A percentile compares a stretch with the other conserved stretches of the same genome.
These are phyloP conservation scores for Tachysurus fulvidraco DNA, from an alignment of 2,113 vertebrate genomes.

Conservation along the genomic window DNA sequence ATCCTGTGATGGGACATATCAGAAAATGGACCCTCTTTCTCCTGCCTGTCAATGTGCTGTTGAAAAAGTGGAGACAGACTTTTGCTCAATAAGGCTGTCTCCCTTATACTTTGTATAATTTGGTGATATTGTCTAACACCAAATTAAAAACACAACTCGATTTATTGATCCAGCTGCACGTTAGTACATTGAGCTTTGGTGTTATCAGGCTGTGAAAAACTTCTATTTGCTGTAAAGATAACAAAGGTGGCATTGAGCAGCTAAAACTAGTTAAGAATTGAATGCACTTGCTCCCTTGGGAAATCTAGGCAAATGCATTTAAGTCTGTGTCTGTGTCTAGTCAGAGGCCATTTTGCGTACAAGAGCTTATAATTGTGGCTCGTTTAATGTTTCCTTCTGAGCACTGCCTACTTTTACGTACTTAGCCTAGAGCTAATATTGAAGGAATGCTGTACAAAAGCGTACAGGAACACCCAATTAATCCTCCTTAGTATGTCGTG, in stretches of 20 bases:
- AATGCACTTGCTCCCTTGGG: constrained; percentile 39
- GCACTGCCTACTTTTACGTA: constrained; percentile 56
- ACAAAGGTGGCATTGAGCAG: constrained; percentile 35
- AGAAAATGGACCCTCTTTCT: constrained; percentile 34
- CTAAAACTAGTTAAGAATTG: constrained; percentile 38
- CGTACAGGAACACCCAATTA: constrained; percentile 57
- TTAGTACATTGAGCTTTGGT: background rate
- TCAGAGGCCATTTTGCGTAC: constrained; percentile 61
- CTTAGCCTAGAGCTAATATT: constrained; percentile 59
- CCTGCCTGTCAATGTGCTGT: constrained; percentile 1
- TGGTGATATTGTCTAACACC: background rate
- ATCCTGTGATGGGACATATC: constrained; percentile 31
- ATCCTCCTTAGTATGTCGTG: constrained; percentile 47
- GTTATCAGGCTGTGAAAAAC: constrained; percentile 17
- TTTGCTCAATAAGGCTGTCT: background rate
- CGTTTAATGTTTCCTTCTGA: constrained; percentile 48
- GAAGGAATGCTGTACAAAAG: constrained; percentile 61
- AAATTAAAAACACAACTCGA: constrained; percentile 27
- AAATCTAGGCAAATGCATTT: constrained; percentile 45
- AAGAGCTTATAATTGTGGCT: constrained; percentile 49
- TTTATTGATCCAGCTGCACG: constrained; percentile 10
- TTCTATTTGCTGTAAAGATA: constrained; percentile 38
- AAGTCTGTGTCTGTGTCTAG: background rate
- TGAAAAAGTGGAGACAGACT: background rate
- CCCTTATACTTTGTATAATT: background rate